phyloP scores from a whole-genome alignment of 2,888 invertebrate species.

The Epinotia demarniana region DNA sequence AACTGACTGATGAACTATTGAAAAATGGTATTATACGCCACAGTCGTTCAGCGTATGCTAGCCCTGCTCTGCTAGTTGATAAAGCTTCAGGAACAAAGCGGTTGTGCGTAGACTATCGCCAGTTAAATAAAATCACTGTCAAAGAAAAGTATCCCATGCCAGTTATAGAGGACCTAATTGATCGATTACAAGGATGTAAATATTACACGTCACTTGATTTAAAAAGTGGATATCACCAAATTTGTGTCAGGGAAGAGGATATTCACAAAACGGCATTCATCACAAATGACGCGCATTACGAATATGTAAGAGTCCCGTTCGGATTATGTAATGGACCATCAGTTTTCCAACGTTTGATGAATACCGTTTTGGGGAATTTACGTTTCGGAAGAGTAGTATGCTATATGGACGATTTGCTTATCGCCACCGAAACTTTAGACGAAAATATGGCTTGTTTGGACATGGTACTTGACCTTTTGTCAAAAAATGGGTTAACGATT shows the following conservation, averaged over 20 bases:
- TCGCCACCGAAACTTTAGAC: constrained; percentile 5
- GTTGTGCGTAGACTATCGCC: constrained; percentile 8
- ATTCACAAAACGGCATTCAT: constrained; percentile 8
- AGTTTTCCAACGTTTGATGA: constrained; percentile 10
- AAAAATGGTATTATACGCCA: constrained; percentile 8
- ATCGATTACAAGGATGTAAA: constrained; percentile 14
- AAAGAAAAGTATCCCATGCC: constrained; percentile 19
- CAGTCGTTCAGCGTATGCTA: constrained; percentile 13
- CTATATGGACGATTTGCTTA: constrained; percentile 24
- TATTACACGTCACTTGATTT: constrained; percentile 21
- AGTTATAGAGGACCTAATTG: background rate
- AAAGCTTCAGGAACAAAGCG: constrained; percentile 8
- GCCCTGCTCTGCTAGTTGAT: background rate
- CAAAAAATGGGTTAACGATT: constrained; percentile 6
- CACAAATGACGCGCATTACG: constrained; percentile 10
- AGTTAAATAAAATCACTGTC: constrained; percentile 6
- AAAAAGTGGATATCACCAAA: background rate
- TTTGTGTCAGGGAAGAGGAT: background rate
- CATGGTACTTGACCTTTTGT: background rate
- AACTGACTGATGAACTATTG: constrained; percentile 9
- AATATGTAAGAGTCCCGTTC: constrained; percentile 11
- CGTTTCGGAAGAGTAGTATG: constrained; percentile 8
- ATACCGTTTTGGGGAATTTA: constrained; percentile 12
- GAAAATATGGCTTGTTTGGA: constrained; percentile 18
- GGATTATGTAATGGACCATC: constrained; percentile 15